Base-by-base conservation (phyloP, 2,888 invertebrate species). In the Bellardia pandia region DNA sequence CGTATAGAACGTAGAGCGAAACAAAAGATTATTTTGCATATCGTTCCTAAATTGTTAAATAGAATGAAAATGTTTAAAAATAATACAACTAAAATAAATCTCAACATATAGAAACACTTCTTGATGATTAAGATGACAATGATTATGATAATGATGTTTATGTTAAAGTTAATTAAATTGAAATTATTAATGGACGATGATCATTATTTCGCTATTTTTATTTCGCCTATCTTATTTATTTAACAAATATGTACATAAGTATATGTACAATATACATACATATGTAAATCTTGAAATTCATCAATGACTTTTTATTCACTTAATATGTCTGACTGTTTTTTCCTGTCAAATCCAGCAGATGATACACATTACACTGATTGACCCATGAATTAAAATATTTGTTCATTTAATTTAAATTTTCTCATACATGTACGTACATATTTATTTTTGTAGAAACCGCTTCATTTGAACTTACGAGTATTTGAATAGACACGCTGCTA, bases 91-190 rank as follows among this genome's bases (percentile, higher is more conserved):
- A n/a, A 4, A 51, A 23, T n/a, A 53, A 53, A 53, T 16, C 53
- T 53, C 6, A 16, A 58, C 30, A 13, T 58, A 58, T 56, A 56
- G 11, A 56, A 56, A 56, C 23, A 56, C 14, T 56, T 56, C 1
- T 23, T 33, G 33, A 33, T 60, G 13, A 45, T 45, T 9, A 45
- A 37, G 37, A 60, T 60, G 37, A 37, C 5, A 37, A 37, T 37
- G 33, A 13, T 58, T 30, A 58, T 58, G 8, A 56, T 58, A 30
- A 58, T 58, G 58, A 30, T 58, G 23, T 58, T 58, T 58, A 58
- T 60, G 33, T 33, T 60, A 33, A 60, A 33, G 14, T 33, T 60
- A 60, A 60, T 60, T 60, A 60, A 60, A 14, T 60, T 33, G 33
- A 60, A 60, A 60, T 33, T 5, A 33, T 33, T 33, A 37, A 33